Conservation (phyloP, 2,797 vertebrate species). For the Bryconaethiops microstoma region DNA sequence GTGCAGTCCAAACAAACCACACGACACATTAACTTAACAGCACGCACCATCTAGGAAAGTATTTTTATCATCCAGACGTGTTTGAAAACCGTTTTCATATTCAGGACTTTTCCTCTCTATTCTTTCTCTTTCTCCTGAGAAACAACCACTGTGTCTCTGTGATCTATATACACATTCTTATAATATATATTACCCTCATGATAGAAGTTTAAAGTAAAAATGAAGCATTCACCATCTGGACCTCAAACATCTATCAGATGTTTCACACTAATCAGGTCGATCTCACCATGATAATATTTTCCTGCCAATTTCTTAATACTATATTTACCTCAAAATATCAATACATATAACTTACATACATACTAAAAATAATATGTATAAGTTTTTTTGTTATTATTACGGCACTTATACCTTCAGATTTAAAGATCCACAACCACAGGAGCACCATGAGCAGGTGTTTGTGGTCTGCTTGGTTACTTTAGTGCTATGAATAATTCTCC, state of each 20-base stretch:
- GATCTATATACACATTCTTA: background rate
- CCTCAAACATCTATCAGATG: background rate
- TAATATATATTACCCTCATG: too few species aligned
- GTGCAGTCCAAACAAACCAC: background rate
- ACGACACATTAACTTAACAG: background rate
- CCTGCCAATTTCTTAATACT: too few species aligned
- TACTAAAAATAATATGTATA: too few species aligned
- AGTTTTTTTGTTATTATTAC: too few species aligned
- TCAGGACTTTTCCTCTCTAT: background rate
- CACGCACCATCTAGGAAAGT: background rate
- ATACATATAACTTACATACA: too few species aligned
- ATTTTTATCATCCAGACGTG: background rate
- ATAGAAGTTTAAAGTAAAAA: background rate
- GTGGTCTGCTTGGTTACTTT: too few species aligned
- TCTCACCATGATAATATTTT: too few species aligned
- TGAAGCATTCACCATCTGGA: background rate
- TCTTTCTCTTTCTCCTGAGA: background rate
- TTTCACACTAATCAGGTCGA: background rate
- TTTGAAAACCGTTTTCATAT: background rate
- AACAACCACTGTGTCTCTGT: background rate
- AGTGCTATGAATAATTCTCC: too few species aligned
- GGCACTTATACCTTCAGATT: too few species aligned
- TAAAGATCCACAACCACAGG: too few species aligned
- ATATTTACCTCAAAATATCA: too few species aligned
- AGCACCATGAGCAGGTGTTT: too few species aligned